Percentiles rank a stretch among this genome's conserved stretches.
Evolutionary conservation across 2,113 vertebrate species (phyloP).

Genomic region (Galemys pyrenaicus): DNA sequence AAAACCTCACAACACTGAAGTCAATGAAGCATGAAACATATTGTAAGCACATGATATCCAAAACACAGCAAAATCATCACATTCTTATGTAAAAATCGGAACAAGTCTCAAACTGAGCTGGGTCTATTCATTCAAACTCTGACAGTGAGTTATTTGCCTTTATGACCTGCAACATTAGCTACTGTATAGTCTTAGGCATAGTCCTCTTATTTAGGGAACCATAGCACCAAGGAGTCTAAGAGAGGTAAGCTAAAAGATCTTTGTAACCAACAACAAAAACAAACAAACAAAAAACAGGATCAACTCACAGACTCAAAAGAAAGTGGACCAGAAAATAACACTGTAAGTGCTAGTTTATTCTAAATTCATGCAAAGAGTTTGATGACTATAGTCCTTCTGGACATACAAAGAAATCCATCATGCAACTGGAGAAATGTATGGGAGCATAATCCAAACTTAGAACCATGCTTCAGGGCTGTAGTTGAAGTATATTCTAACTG

Average conservation of each 20-base stretch:
- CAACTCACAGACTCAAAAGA: constrained; percentile 35
- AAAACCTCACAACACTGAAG: constrained; percentile 38
- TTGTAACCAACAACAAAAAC: background rate
- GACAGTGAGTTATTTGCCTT: background rate
- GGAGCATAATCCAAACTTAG: constrained; percentile 62
- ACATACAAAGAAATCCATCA: background rate
- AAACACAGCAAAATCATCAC: constrained; percentile 57
- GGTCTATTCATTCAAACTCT: background rate
- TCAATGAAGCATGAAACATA: constrained; percentile 45
- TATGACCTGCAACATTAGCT: constrained; percentile 55
- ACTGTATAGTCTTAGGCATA: background rate
- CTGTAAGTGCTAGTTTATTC: background rate
- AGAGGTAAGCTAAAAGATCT: background rate
- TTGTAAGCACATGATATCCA: background rate
- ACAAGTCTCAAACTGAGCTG: constrained; percentile 26
- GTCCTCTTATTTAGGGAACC: background rate
- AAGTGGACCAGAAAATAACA: background rate
- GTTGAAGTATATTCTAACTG: constrained; percentile 58
- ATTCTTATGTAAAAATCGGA: constrained; percentile 53
- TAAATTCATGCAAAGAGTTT: background rate
- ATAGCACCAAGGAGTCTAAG: background rate
- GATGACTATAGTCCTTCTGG: background rate
- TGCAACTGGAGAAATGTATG: constrained; percentile 24
- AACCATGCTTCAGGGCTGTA: background rate
- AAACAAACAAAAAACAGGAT: background rate